These are phyloP conservation scores for Anthoscopus minutus DNA, from an alignment of 2,113 vertebrate species.

Conservation along the genomic window DNA sequence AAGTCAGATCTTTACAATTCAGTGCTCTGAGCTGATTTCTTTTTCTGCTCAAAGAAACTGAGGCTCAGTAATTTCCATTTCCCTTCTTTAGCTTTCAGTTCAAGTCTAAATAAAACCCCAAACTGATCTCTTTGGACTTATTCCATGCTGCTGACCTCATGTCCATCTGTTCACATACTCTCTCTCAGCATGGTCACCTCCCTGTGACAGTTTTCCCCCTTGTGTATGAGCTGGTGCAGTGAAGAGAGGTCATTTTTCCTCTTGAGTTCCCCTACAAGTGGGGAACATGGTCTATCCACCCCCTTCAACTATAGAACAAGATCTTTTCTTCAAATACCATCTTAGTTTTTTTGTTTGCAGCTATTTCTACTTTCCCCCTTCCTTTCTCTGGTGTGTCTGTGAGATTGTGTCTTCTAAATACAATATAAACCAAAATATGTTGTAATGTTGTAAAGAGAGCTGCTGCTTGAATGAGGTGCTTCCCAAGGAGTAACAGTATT, in stretches of 20 bases:
- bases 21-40: not conserved
- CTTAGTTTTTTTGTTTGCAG: not conserved
- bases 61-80: not conserved
- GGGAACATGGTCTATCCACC: not conserved
- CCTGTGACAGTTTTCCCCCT: not conserved
- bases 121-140: not conserved
- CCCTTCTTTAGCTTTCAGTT: not conserved
- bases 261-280: not conserved
- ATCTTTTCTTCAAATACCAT: not conserved
- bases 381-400: not conserved
- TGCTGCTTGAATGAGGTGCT: slow-evolving; percentile 59
- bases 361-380: not conserved
- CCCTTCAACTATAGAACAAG: not conserved
- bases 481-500: slow-evolving; percentile 57
- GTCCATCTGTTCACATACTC: slow-evolving; percentile 25
- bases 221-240: not conserved
- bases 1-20: not conserved
- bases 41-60: not conserved
- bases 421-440: not conserved
- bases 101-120: slow-evolving; percentile 10
- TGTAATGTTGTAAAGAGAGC: slow-evolving; percentile 35
- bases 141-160: slow-evolving; percentile 24
- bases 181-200: not conserved
- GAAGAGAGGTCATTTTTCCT: slow-evolving; percentile 1
- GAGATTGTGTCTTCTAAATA: not conserved